phyloP scores from a whole-genome alignment of 2,113 vertebrate genomes.

The Poeciliopsis retropinna region DNA sequence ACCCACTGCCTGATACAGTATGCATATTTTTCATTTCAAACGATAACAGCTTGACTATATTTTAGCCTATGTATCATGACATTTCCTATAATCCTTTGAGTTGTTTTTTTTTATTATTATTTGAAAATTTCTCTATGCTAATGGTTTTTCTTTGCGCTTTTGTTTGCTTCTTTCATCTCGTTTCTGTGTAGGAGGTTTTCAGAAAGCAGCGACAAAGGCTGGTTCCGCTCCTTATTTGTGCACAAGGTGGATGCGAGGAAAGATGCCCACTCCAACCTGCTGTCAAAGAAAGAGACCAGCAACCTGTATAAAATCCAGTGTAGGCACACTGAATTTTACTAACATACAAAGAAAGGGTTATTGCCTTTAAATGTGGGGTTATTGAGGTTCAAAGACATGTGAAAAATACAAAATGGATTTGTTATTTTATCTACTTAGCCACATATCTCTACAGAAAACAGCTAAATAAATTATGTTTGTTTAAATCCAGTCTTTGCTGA shows the following conservation, averaged over 20 bases:
- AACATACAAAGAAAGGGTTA: neutral
- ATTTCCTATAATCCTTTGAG: conserved; percentile 41
- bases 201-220: conserved; percentile 85
- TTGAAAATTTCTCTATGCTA: conserved; percentile 29
- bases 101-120: conserved; percentile 2
- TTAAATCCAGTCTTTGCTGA: conserved; percentile 19
- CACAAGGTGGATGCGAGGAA: conserved; percentile 93
- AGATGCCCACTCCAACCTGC: conserved; percentile 95
- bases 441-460: conserved; percentile 20
- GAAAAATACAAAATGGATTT: neutral
- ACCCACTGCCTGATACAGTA: conserved; percentile 52
- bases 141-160: conserved; percentile 48
- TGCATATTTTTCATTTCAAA: conserved; percentile 53
- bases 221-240: conserved; percentile 93
- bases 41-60: conserved; percentile 54
- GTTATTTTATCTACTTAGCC: conserved; percentile 7
- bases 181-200: conserved; percentile 83
- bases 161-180: conserved; percentile 54
- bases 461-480: conserved; percentile 27
- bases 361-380: neutral
- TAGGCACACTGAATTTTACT: conserved; percentile 57
- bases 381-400: neutral
- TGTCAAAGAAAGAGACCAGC: conserved; percentile 96
- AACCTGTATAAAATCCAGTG: conserved; percentile 97
- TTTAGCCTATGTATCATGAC: conserved; percentile 44